Percentiles rank a stretch among this genome's conserved stretches.
Conservation (phyloP, 2,797 vertebrate species). For the Acestrorhynchus altus region DNA sequence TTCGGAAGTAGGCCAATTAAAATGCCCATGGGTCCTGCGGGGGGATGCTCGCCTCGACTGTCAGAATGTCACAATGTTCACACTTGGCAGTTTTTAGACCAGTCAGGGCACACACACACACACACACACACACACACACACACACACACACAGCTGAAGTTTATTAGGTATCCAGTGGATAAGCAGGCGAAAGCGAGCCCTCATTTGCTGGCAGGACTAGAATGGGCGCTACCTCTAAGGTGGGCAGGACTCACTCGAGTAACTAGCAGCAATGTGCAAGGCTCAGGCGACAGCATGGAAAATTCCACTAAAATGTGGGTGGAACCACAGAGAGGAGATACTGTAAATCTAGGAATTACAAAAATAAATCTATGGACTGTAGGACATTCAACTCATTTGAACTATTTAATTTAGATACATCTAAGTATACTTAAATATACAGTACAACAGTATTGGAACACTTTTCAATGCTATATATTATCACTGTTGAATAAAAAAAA, state of each 20-base stretch:
- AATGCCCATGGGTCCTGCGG: slow-evolving; percentile 75
- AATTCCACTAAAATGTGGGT: slow-evolving; percentile 1
- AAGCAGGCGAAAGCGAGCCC: slow-evolving; percentile 24
- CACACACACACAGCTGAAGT: slow-evolving; percentile 28
- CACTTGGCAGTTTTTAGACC: slow-evolving; percentile 59
- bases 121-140: neutral
- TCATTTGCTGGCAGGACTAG: slow-evolving; percentile 47
- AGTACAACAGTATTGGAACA: no score
- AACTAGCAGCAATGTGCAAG: neutral
- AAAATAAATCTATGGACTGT: neutral
- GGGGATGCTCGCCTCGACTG: slow-evolving; percentile 69
- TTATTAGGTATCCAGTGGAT: slow-evolving; percentile 39
- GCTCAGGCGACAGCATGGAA: slow-evolving; percentile 2
- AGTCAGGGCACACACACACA: slow-evolving; percentile 25
- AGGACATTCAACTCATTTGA: no score
- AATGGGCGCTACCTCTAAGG: slow-evolving; percentile 3
- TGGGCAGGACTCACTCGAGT: slow-evolving; percentile 15
- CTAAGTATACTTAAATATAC: no score
- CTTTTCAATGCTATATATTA: no score
- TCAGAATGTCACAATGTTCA: slow-evolving; percentile 72
- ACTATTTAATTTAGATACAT: no score
- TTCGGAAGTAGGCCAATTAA: slow-evolving; percentile 86
- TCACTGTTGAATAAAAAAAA: no score
- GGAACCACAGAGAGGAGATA: neutral
- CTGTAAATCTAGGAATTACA: neutral